Base-by-base conservation (phyloP, 2,797 vertebrate genomes). In the Botia kubotai region DNA sequence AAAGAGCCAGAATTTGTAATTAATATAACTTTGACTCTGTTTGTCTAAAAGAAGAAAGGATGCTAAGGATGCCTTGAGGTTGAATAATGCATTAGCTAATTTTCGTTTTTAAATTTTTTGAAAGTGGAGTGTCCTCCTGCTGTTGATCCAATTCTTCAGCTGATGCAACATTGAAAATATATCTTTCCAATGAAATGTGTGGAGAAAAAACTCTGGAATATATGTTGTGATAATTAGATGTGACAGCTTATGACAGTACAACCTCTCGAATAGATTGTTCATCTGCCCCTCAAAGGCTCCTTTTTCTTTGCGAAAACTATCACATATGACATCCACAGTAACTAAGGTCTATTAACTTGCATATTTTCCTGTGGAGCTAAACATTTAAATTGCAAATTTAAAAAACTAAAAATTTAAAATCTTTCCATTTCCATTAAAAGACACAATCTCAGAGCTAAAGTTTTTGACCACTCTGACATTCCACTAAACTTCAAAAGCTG, bases 401-500 rank as follows among this genome's bases (percentile, higher is more conserved):
- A 76, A n/a, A n/a, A n/a, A n/a, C n/a, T n/a, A 55, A 43, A 1
- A 16, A 8, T 53, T 63, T 2, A 3, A 43, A n/a, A 68, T 57
- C 4, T 39, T 55, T 26, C 7, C 8, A 57, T 29, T 17, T 76
- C 33, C 33, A 5, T 6, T 67, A 3, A 48, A 46, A 58, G 58
- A 29, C 68, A 21, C 13, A 6, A 39, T 72, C n/a, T 67, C 50
- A 62, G 70, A 48, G 39, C 36, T 72, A 33, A 58, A 39, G 0
- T 50, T 70, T 21, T 48, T 43, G 26, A 57, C 75, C 36, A 67
- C 57, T 69, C n/a, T 43, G 70, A 53, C 67, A 71, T 71, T 26
- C 13, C 26, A 52, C n/a, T 33, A 17, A 78, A 70, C 39, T 5
- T 50, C 12, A 48, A 60, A 36, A 63, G n/a, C 8, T 8, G 58